Evolutionary conservation across 2,797 vertebrate species (phyloP), one percentile per base, ranked within the genome.

Genomic region (Coccyzus lansbergi): DNA sequence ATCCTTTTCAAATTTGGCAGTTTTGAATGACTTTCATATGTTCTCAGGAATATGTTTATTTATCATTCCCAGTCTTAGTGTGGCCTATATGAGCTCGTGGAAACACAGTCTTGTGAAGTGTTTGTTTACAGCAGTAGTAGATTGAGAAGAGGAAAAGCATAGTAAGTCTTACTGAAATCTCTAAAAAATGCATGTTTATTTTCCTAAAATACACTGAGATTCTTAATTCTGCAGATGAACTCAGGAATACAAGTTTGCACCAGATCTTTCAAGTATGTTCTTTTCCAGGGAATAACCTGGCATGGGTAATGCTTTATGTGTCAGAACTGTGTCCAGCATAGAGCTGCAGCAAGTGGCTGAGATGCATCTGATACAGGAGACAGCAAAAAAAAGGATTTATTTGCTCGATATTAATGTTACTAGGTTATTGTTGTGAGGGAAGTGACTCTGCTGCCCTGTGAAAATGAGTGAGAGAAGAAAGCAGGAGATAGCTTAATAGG

Each of bases 401-500:
- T 38, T 83, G 40, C 62, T 52, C 53, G 16, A 8, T 76, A 58
- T 83, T 31, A 6, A 53, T 0, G 0, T 34, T 69, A 46, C 58
- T 31, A 18, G 51, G 15, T 51, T 84, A 58, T 21, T 62, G 12
- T 10, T 58, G 56, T 49, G 60, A 71, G 79, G 33, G 58, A 67
- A 74, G 34, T 15, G 48, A 16, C 52, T 48, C 68, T 0, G 0
- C 62, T 78, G 40, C 72, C 55, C 58, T 25, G 44, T 20, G 58
- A 92, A 83, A 83, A 64, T 15, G 56, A 20, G 24, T 12, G 65
- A 81, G 53, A 82, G 46, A 20, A 52, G 77, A 94, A 76, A 81
- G 74, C 69, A 64, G 46, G 70, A 90, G 86, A 48, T 74, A 69
- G 70, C 60, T 93, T 78, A 65, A 38, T 84, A 87, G 52, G 59